Evolutionary conservation across 2,797 vertebrate genomes (phyloP).

Genomic region (Champsocephalus gunnari): DNA sequence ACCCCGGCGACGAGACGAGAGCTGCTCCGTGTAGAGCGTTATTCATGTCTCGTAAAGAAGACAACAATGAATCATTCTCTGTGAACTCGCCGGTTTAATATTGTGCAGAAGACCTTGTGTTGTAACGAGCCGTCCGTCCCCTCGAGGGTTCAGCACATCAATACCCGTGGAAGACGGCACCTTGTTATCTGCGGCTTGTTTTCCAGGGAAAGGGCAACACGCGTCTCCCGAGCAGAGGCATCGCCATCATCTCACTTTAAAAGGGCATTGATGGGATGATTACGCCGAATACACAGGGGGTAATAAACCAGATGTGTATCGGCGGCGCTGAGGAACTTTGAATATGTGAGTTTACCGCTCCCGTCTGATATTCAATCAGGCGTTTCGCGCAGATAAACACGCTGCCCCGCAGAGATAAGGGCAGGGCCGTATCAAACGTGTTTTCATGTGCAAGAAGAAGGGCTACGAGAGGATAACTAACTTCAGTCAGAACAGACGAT

Average conservation of each 20-base stretch:
- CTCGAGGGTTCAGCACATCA: not conserved
- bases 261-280: constrained; percentile 41
- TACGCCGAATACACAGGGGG: constrained; percentile 12
- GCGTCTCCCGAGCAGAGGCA: constrained; percentile 16
- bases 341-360: constrained; percentile 16
- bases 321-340: constrained; percentile 21
- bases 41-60: constrained; percentile 57
- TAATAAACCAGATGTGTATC: constrained; percentile 21
- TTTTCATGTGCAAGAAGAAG: constrained; percentile 10
- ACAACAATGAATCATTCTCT: constrained; percentile 50
- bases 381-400: constrained; percentile 21
- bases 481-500: not conserved
- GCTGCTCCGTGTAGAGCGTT: constrained; percentile 39
- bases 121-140: constrained; percentile 10
- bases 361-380: constrained; percentile 42
- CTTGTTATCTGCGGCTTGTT: not conserved
- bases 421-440: not conserved
- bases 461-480: not conserved
- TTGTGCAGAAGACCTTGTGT: not conserved
- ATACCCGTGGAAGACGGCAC: constrained; percentile 21
- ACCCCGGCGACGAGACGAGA: constrained; percentile 24
- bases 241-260: constrained; percentile 38
- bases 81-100: constrained; percentile 27
- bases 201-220: constrained; percentile 34
- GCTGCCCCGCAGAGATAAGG: constrained; percentile 36